A percentile compares a stretch with the other conserved stretches of the same genome.
Evolutionary conservation across 2,113 vertebrate species (phyloP).

Genomic region (Trematocara macrostoma): DNA sequence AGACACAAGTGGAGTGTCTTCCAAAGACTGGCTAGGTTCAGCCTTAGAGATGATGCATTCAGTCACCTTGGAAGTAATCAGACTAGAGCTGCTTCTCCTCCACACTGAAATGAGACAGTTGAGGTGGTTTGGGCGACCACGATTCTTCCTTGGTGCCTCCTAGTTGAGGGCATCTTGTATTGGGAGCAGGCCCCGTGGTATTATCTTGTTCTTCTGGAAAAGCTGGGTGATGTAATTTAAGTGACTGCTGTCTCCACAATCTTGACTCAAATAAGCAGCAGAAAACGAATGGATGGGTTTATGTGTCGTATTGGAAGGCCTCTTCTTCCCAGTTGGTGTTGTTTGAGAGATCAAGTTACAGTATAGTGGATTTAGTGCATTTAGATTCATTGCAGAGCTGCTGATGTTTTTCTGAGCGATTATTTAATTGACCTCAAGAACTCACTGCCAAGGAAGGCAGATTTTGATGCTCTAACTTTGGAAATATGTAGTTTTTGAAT

Average conservation of each 20-base stretch:
- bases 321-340: background rate
- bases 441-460: background rate
- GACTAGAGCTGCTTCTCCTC: rapidly evolving
- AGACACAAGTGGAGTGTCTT: background rate
- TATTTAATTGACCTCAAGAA: background rate
- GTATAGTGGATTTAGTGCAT: background rate
- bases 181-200: rapidly evolving
- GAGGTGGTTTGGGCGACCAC: background rate
- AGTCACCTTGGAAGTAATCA: background rate
- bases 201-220: background rate
- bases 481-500: background rate
- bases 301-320: rapidly evolving
- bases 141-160: background rate
- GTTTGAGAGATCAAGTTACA: background rate
- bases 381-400: background rate
- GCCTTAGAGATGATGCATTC: background rate
- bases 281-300: rapidly evolving
- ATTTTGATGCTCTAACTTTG: background rate
- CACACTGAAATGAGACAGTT: background rate
- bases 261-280: background rate
- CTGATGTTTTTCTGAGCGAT: background rate
- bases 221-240: background rate
- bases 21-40: rapidly evolving
- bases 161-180: background rate
- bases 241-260: background rate